Percentiles rank a stretch among this genome's conserved stretches.
phyloP scores from a whole-genome alignment of 2,797 vertebrate species.

The Ctenopoma multispine region DNA sequence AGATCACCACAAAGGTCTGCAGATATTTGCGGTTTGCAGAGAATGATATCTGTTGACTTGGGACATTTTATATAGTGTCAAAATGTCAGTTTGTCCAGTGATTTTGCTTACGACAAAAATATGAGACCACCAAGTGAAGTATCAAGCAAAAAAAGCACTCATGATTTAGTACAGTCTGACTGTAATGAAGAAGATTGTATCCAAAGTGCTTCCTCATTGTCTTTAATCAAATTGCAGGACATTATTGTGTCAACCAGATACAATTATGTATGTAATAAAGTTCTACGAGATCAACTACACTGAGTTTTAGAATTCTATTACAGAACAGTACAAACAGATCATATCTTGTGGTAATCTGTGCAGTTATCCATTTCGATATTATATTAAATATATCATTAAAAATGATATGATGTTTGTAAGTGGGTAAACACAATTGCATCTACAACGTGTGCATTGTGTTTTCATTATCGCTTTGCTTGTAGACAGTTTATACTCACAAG shows the following conservation, averaged over 20 bases:
- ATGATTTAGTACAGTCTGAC: neutral
- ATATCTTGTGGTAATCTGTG: constrained; percentile 17
- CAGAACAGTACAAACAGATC: constrained; percentile 7
- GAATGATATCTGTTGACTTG: neutral
- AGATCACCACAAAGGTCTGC: neutral
- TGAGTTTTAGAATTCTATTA: too few relatives aligned
- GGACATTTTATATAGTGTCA: neutral
- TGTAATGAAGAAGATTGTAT: neutral
- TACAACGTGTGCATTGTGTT: constrained; percentile 1
- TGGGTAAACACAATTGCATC: constrained; percentile 27
- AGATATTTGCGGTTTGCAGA: neutral
- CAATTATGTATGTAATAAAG: neutral
- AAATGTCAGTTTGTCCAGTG: neutral
- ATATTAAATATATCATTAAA: neutral
- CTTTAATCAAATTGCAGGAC: neutral
- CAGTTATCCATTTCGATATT: constrained; percentile 14
- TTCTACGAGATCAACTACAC: neutral
- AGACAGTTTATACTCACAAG: neutral
- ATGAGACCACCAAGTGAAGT: neutral
- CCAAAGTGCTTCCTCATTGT: neutral
- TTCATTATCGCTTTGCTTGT: constrained; percentile 23
- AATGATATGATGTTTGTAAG: neutral
- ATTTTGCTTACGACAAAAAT: neutral
- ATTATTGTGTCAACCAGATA: constrained; percentile 1
- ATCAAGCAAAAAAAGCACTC: neutral